Evolutionary conservation across 1,140 invertebrate genomes (phyloP), one percentile per base, ranked within the genome.

Genomic region (Eufriesea mexicana): DNA sequence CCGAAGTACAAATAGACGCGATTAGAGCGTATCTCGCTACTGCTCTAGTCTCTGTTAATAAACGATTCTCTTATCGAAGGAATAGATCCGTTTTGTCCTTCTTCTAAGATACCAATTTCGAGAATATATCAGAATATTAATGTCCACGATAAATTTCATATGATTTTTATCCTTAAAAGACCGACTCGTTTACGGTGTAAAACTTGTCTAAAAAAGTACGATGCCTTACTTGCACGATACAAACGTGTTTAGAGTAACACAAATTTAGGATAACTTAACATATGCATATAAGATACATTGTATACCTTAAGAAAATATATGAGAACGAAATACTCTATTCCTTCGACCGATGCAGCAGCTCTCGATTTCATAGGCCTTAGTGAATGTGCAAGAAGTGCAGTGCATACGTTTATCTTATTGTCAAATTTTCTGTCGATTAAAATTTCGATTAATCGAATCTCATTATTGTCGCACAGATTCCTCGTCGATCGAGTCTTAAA

Each of bases 371-470:
- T 88, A 87, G 83, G 89, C 84, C 82, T 88, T 67, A 83, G 84
- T 78, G 49, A 85, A 85, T 86, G 89, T 86, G 87, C 89, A 79
- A 80, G 80, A 51, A 86, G 89, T 90, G 83, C 86, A 84, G 89
- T 89, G 87, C 91, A 89, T 71, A 71, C 54, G 71, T 82, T 67
- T 79, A 84, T 75, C 84, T 91, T 92, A 92, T 92, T 92, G 91
- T 91, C 90, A 81, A 82, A 89, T 90, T 84, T 5, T 7, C 20
- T 47, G 59, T 85, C 68, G 71, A 87, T 86, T 78, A 54, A 68
- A 67, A 49, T 85, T 67, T 55, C 62, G 49, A 82, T 77, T 67
- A 66, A 59, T 77, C 66, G 16, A 67, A 78, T 85, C 57, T 84
- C 64, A 81, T 92, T 92, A 91, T 92, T 92, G 90, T 91, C 89